Percentiles rank a stretch among this genome's conserved stretches.
phyloP scores from a whole-genome alignment of 2,113 vertebrate species.

The Hemicordylus capensis region DNA sequence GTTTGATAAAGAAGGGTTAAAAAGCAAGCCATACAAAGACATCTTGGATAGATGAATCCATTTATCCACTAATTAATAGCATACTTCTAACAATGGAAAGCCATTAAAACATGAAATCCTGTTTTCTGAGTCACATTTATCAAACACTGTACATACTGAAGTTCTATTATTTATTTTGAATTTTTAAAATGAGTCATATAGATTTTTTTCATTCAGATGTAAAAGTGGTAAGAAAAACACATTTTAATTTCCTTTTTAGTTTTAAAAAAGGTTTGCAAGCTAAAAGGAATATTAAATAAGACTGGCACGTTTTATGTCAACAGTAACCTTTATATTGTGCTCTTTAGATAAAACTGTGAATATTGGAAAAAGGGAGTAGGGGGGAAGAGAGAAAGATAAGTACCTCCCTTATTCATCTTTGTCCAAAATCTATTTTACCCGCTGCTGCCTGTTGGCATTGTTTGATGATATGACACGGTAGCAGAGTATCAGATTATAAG shows the following conservation, averaged over 20 bases:
- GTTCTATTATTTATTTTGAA: conserved; percentile 69
- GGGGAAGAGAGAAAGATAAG: conserved; percentile 67
- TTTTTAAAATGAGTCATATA: conserved; percentile 67
- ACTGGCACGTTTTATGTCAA: conserved; percentile 72
- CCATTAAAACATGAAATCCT: conserved; percentile 76
- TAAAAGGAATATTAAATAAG: conserved; percentile 72
- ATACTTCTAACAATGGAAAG: conserved; percentile 75
- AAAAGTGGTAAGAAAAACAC: conserved; percentile 55
- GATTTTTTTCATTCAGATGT: conserved; percentile 72
- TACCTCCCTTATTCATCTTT: conserved; percentile 76
- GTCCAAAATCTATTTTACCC: conserved; percentile 81
- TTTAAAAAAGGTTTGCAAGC: conserved; percentile 63
- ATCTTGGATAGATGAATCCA: conserved; percentile 66
- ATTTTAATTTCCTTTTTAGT: conserved; percentile 52
- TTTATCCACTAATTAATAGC: conserved; percentile 72
- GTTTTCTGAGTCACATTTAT: conserved; percentile 77
- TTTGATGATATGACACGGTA: conserved; percentile 74
- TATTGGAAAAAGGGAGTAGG: conserved; percentile 65
- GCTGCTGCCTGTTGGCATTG: conserved; percentile 73
- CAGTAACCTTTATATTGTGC: conserved; percentile 72
- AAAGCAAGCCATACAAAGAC: conserved; percentile 50
- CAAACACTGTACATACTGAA: conserved; percentile 68
- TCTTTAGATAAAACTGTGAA: conserved; percentile 76
- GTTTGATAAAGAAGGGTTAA: conserved; percentile 47
- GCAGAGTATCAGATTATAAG: conserved; percentile 69